Evolutionary conservation across 2,113 vertebrate species (phyloP).

Genomic region (Mus musculus): DNA sequence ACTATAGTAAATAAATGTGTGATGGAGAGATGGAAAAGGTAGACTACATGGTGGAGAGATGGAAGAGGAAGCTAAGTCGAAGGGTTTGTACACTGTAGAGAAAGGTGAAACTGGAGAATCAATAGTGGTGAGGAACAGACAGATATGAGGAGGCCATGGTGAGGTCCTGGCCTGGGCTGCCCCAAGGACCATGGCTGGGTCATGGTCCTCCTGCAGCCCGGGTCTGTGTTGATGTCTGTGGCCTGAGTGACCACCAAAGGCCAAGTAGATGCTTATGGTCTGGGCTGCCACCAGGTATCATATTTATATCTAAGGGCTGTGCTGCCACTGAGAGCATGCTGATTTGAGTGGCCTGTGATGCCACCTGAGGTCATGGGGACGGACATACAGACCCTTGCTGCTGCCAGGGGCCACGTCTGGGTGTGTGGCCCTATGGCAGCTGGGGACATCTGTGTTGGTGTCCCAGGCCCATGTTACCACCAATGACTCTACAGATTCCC

Average conservation of each 20-base stretch:
- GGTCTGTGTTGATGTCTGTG: background rate
- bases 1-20: background rate
- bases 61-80: background rate
- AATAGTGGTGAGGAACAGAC: background rate
- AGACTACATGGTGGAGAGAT: background rate
- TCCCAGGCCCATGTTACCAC: background rate
- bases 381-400: background rate
- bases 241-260: background rate
- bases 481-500: background rate
- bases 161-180: background rate
- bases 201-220: background rate
- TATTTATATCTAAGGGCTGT: background rate
- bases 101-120: background rate
- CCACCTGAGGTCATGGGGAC: background rate
- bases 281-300: background rate
- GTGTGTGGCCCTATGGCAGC: background rate
- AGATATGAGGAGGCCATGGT: background rate
- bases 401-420: background rate
- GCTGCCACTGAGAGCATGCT: background rate
- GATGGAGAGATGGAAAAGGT: background rate
- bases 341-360: background rate
- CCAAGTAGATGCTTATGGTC: background rate
- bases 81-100: background rate
- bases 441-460: background rate
- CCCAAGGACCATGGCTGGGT: background rate